These are phyloP conservation scores for Leucophenga montana DNA, from an alignment of 2,888 invertebrate species.

Conservation along the genomic window DNA sequence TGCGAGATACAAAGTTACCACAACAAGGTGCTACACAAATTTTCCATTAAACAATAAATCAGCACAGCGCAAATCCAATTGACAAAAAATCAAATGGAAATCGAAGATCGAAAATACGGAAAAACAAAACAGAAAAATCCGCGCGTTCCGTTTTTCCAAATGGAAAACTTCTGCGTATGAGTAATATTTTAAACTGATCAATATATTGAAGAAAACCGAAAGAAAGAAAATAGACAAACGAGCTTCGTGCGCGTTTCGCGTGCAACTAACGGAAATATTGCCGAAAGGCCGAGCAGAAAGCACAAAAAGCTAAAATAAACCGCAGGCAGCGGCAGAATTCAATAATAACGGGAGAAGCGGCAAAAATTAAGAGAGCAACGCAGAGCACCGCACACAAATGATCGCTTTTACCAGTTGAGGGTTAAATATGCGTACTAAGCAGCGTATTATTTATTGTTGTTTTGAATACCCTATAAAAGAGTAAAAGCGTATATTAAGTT, in stretches of 20 bases:
- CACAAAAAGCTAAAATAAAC: conserved; percentile 27
- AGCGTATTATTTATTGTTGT: too few relatives aligned
- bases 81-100: not conserved
- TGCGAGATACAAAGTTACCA: conserved; percentile 2
- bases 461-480: too few relatives aligned
- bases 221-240: not conserved
- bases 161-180: conserved; percentile 10
- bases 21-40: not conserved
- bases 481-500: too few relatives aligned
- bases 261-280: conserved; percentile 42
- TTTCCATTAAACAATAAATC: conserved; percentile 20
- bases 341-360: conserved; percentile 22
- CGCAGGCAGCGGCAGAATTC: conserved; percentile 19
- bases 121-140: not conserved
- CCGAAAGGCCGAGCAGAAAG: conserved; percentile 30
- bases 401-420: not conserved
- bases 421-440: conserved; percentile 9
- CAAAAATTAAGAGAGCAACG: conserved; percentile 26
- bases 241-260: conserved; percentile 30
- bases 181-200: not conserved
- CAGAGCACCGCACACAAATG: conserved; percentile 12
- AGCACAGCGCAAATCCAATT: not conserved
- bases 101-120: not conserved
- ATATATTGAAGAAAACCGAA: not conserved
- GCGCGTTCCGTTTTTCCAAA: not conserved